phyloP scores from a whole-genome alignment of 2,888 invertebrate genomes.

The Phyto melanocephala region DNA sequence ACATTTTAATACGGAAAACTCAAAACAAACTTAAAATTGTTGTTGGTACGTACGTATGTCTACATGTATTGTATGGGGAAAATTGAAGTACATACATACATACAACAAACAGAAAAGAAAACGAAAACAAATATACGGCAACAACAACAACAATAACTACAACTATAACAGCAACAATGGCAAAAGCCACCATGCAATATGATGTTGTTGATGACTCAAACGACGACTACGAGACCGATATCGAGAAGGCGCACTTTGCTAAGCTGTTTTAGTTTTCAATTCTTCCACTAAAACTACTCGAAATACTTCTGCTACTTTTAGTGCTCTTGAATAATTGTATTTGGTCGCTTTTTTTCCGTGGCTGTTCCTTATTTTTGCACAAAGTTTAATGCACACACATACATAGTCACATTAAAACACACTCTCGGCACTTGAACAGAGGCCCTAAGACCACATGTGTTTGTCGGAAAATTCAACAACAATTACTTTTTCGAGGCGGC shows the following conservation, averaged over 20 bases:
- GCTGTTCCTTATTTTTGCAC: conserved; percentile 33
- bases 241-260: conserved; percentile 62
- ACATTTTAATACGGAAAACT: conserved; percentile 78
- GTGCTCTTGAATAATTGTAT: conserved; percentile 53
- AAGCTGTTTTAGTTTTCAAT: conserved; percentile 55
- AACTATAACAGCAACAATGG: conserved; percentile 33
- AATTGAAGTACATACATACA: conserved; percentile 48
- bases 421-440: background rate
- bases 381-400: background rate
- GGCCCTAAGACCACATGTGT: conserved; percentile 16
- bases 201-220: conserved; percentile 63
- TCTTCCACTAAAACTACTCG: conserved; percentile 17
- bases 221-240: conserved; percentile 54
- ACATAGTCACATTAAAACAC: background rate
- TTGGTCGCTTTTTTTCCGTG: conserved; percentile 18
- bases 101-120: conserved; percentile 51
- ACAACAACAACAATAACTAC: conserved; percentile 33
- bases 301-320: conserved; percentile 57
- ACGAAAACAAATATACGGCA: conserved; percentile 44
- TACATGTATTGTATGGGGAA: conserved; percentile 52
- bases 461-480: conserved; percentile 46
- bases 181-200: conserved; percentile 14
- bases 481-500: conserved; percentile 55
- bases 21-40: conserved; percentile 72
- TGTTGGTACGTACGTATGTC: conserved; percentile 2